Conservation (phyloP, 2,888 invertebrate genomes). For the Macaria liturata region DNA sequence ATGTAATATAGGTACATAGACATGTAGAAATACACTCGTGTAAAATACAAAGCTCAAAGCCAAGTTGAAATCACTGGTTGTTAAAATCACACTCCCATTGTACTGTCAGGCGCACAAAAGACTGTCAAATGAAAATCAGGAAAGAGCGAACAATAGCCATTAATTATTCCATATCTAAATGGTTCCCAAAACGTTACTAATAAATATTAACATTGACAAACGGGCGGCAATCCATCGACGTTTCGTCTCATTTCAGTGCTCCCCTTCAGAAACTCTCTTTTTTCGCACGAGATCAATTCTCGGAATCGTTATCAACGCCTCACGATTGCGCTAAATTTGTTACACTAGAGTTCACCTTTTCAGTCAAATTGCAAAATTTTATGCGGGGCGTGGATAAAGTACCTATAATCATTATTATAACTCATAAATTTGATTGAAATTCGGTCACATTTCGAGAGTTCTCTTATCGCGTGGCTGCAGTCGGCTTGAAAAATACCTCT, state of each 20-base stretch:
- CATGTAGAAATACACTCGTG: too few relatives aligned
- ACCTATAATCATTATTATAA: constrained; percentile 82
- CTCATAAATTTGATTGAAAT: constrained; percentile 83
- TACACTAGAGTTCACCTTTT: constrained; percentile 81
- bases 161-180: constrained; percentile 42
- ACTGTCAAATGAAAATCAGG: constrained; percentile 9
- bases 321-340: constrained; percentile 80
- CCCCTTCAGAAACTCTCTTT: constrained; percentile 56
- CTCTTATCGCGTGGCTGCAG: constrained; percentile 78
- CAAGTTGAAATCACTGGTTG: too few relatives aligned
- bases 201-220: constrained; percentile 58
- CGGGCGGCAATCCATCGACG: constrained; percentile 53
- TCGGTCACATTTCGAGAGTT: constrained; percentile 76
- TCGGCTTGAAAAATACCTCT: constrained; percentile 78
- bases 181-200: constrained; percentile 46
- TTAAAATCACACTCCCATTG: not conserved
- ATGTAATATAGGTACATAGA: too few relatives aligned
- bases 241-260: constrained; percentile 51
- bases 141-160: constrained; percentile 22
- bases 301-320: constrained; percentile 78
- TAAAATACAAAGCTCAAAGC: too few relatives aligned
- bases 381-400: constrained; percentile 75
- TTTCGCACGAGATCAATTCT: constrained; percentile 75
- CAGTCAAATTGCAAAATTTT: constrained; percentile 78
- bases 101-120: not conserved